A percentile compares a stretch with the other conserved stretches of the same genome.
phyloP scores from a whole-genome alignment of 1,140 invertebrate species.

The Aplysia californica region DNA sequence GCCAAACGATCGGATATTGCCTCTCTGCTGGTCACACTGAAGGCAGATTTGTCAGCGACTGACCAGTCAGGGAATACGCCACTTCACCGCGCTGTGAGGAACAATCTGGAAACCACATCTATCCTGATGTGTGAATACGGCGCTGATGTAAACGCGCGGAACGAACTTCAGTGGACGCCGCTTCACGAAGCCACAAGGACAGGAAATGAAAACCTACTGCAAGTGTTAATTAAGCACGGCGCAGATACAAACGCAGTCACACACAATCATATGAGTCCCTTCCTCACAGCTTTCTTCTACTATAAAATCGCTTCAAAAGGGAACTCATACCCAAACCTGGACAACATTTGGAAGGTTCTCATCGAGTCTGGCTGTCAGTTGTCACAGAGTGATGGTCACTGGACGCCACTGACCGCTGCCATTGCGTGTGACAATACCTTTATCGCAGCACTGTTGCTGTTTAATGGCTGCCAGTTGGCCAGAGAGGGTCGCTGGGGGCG shows the following conservation, averaged over 20 bases:
- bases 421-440: conserved; percentile 56
- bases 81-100: conserved; percentile 56
- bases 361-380: conserved; percentile 54
- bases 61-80: conserved; percentile 51
- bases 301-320: conserved; percentile 46
- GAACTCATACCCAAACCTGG: conserved; percentile 47
- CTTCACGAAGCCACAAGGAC: conserved; percentile 56
- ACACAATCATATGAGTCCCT: conserved; percentile 49
- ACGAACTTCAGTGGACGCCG: conserved; percentile 52
- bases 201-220: conserved; percentile 54
- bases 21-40: conserved; percentile 44
- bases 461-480: conserved; percentile 51
- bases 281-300: conserved; percentile 59
- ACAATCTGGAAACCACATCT: conserved; percentile 48
- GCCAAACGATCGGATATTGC: conserved; percentile 49
- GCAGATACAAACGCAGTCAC: conserved; percentile 53
- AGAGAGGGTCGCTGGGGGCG: conserved; percentile 37
- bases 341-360: conserved; percentile 43
- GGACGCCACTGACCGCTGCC: conserved; percentile 51
- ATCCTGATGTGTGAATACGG: conserved; percentile 52
- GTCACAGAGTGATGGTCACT: conserved; percentile 56
- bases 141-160: conserved; percentile 47
- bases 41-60: conserved; percentile 40
- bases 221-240: conserved; percentile 43
- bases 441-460: conserved; percentile 53